These are phyloP conservation scores for Nautilus pompilius DNA, from an alignment of 1,140 invertebrate genomes.

Conservation along the genomic window DNA sequence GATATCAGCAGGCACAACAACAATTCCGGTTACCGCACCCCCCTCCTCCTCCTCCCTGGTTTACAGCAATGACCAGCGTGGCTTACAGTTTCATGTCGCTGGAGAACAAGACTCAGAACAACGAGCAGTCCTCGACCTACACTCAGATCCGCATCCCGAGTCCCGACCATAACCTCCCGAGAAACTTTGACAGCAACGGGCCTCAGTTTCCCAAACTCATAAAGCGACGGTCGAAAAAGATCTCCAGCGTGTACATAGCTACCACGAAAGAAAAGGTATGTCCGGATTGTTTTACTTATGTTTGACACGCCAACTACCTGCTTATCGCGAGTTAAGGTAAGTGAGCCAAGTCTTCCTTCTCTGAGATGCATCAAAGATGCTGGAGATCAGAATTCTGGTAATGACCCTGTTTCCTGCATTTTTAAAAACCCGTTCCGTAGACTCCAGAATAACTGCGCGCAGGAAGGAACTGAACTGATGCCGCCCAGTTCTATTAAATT, in stretches of 20 bases:
- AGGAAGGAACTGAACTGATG: too few species aligned
- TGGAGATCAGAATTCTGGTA: too few species aligned
- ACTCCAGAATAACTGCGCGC: too few species aligned
- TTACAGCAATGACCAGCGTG: background rate
- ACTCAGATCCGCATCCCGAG: background rate
- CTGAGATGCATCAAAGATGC: too few species aligned
- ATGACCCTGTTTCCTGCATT: too few species aligned
- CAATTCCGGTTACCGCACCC: background rate
- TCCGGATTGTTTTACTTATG: too few species aligned
- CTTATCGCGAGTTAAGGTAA: too few species aligned
- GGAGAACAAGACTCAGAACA: background rate
- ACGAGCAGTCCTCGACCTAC: background rate
- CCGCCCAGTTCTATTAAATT: too few species aligned
- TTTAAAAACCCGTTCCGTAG: too few species aligned
- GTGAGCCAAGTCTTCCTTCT: too few species aligned
- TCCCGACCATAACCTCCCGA: background rate
- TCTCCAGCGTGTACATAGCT: conserved; percentile 1
- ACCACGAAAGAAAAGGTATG: conserved; percentile 4
- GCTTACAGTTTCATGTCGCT: conserved; percentile 2
- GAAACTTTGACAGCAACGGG: background rate
- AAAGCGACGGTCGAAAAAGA: background rate
- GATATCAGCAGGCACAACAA: background rate
- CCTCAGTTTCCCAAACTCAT: background rate
- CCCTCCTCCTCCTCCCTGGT: background rate
- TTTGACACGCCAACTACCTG: too few species aligned